Percentiles rank a stretch among this genome's conserved stretches.
Conservation (phyloP, 2,888 invertebrate genomes). For the Eupithecia dodoneata region DNA sequence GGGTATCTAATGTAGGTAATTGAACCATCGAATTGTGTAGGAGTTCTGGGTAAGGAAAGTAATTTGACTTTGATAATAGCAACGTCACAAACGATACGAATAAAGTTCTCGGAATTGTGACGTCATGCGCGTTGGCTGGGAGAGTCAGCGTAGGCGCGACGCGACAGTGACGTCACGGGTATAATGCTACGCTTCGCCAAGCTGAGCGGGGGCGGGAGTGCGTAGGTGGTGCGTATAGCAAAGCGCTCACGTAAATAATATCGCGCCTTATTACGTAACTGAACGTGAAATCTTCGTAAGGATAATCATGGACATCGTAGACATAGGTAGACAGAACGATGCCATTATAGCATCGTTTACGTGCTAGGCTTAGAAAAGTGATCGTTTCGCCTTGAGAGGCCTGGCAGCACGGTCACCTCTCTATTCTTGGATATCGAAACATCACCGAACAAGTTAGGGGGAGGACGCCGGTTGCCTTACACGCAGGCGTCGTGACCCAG, state of each 20-base stretch:
- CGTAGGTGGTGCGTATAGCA: slow-evolving; percentile 58
- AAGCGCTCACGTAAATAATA: slow-evolving; percentile 67
- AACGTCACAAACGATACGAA: slow-evolving; percentile 62
- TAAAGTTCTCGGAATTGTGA: slow-evolving; percentile 60
- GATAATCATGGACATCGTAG: slow-evolving; percentile 66
- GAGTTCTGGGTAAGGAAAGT: neutral
- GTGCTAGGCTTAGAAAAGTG: slow-evolving; percentile 79
- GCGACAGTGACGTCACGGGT: slow-evolving; percentile 77
- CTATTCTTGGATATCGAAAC: slow-evolving; percentile 76
- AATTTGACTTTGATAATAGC: slow-evolving; percentile 49
- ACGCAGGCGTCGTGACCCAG: slow-evolving; percentile 83
- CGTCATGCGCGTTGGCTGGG: slow-evolving; percentile 70
- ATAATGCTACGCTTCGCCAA: slow-evolving; percentile 57
- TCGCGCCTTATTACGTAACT: slow-evolving; percentile 70
- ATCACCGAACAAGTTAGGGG: slow-evolving; percentile 68
- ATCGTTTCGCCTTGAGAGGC: slow-evolving; percentile 80
- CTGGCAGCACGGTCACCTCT: slow-evolving; percentile 70
- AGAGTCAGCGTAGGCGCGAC: slow-evolving; percentile 70
- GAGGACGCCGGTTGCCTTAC: slow-evolving; percentile 50
- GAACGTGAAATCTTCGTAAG: slow-evolving; percentile 80
- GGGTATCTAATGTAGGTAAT: neutral
- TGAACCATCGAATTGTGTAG: neutral
- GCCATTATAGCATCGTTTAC: slow-evolving; percentile 78
- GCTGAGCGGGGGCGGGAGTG: slow-evolving; percentile 25
- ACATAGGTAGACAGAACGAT: slow-evolving; percentile 62